phyloP scores from a whole-genome alignment of 2,113 vertebrate genomes.

The Camarhynchus parvulus region DNA sequence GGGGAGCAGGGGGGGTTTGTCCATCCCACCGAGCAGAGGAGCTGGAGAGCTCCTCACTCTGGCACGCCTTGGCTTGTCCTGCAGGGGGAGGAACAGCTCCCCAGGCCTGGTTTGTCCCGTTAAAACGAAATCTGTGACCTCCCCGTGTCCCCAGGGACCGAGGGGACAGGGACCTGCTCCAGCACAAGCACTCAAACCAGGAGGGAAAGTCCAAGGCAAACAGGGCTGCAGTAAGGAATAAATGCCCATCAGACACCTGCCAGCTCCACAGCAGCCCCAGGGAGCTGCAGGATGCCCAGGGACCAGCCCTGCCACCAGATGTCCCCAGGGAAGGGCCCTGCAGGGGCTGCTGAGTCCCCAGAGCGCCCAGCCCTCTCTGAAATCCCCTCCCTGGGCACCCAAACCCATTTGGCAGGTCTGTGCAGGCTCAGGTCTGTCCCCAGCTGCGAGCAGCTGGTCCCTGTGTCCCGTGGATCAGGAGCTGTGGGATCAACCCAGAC shows the following conservation, averaged over 20 bases:
- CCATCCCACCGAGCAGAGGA: neutral
- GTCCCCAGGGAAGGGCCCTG: neutral
- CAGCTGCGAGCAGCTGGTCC: neutral
- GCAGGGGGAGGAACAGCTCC: neutral
- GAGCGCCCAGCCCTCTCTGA: neutral
- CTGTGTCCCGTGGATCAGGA: neutral
- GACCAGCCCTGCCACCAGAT: rapidly evolving
- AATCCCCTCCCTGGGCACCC: neutral
- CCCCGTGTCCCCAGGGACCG: neutral
- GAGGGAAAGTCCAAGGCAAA: neutral
- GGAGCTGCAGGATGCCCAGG: neutral
- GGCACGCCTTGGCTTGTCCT: neutral
- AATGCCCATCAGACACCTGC: neutral
- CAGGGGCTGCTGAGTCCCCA: neutral
- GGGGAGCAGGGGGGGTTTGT: neutral
- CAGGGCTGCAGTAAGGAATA: neutral
- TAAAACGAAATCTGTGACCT: neutral
- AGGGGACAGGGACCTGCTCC: neutral
- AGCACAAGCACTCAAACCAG: neutral
- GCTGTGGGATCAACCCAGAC: rapidly evolving
- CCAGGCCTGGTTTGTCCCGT: neutral
- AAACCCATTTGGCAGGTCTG: neutral
- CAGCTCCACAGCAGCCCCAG: neutral
- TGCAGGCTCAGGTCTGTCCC: too few species aligned
- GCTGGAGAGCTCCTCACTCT: neutral